Base-by-base conservation (phyloP, 1,140 invertebrate genomes). In the Brachionus rotundiformis region DNA sequence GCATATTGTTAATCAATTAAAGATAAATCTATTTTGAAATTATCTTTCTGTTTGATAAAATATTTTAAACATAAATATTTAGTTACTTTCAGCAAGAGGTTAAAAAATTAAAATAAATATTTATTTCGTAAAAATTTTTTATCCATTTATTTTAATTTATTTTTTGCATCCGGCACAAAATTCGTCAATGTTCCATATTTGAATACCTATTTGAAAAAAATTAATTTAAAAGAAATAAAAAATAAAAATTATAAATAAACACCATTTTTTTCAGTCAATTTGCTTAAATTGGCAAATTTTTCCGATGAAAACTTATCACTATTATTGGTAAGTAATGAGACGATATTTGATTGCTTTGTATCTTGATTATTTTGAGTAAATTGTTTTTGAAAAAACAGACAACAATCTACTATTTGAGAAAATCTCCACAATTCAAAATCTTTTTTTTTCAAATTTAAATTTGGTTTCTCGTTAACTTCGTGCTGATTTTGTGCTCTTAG, bases 371-470 rank as follows among this genome's bases (percentile, higher is more conserved):
- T 41, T 11, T 19, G 16, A 19, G n/a, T 68, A 11, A 33, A 39
- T 31, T 81, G 59, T 33, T 81, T 31, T 49, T 41, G 33, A 65
- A 81, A 81, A 49, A 16, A 81, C 10, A 44, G 5, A 31, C 79
- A 81, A 47, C 79, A 81, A 16, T 81, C 59, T 10, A 81, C 41
- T 41, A 81, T 44, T 68, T 68, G 27, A 39, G 36, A n/a, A 68
- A 63, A 68, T 33, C 54, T 25, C 31, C 27, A 63, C 8, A 81
- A 41, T 19, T 81, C 79, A 39, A 47, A n/a, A 29, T 81, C 47
- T 68, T 81, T 81, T 63, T 81, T 68, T 31, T 47, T 81, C n/a
- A 59, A 59, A 65, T 31, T 44, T 49, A 19, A 23, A 49, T 81
- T 49, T 25, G 13, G 16, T 44, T 44, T 44, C 63, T 61, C 54